A percentile compares a stretch with the other conserved stretches of the same genome.
These are phyloP conservation scores for Spinus olivaceus DNA, from an alignment of 2,797 vertebrate species.

Conservation along the genomic window DNA sequence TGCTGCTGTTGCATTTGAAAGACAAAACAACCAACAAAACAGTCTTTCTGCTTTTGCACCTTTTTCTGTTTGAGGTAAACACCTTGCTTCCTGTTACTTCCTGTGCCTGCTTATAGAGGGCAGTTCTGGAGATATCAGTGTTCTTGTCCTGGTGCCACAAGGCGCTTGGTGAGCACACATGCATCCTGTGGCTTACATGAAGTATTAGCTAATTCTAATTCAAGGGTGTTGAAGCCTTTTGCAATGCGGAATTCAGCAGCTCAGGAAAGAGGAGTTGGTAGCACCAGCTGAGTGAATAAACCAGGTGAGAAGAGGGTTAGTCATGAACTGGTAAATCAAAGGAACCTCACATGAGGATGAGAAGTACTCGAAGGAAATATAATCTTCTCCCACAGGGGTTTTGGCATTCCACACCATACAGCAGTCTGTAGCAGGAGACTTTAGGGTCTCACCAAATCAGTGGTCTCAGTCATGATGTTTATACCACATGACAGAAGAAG, in stretches of 20 bases:
- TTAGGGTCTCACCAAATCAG: not conserved
- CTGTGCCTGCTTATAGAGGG: not conserved
- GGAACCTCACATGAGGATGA: not conserved
- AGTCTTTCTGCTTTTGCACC: not conserved
- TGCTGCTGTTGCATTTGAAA: not conserved
- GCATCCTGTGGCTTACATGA: not conserved
- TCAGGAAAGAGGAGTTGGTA: not conserved
- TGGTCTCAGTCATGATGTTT: not conserved
- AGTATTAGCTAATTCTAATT: not conserved
- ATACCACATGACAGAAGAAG: not conserved
- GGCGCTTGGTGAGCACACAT: not conserved
- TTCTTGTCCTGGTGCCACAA: not conserved
- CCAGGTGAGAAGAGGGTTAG: not conserved
- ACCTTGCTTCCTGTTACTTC: not conserved
- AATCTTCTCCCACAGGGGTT: not conserved
- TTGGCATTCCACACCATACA: not conserved
- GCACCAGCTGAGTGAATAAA: not conserved
- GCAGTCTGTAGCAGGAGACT: not conserved
- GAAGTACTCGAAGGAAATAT: not conserved
- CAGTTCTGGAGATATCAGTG: not conserved
- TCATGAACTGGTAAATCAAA: not conserved
- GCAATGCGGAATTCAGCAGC: not conserved
- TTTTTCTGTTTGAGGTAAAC: not conserved
- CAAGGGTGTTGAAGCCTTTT: not conserved
- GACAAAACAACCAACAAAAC: not conserved